Evolutionary conservation across 2,797 vertebrate species (phyloP).

Genomic region (Argya squamiceps): DNA sequence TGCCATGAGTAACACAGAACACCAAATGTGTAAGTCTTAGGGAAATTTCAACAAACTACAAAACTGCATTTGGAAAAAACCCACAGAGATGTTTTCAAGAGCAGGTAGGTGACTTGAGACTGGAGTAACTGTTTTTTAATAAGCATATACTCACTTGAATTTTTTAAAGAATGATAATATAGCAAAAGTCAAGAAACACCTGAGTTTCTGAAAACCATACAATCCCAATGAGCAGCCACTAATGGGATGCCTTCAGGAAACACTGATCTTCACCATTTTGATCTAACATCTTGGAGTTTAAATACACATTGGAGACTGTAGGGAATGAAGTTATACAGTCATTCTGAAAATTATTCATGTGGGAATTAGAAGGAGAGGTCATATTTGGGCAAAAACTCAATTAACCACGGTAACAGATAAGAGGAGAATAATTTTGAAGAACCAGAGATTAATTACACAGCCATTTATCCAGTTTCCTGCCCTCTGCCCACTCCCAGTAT

Average conservation of each 20-base stretch:
- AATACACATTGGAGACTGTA: fast-evolving
- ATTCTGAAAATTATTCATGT: neutral
- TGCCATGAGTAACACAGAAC: neutral
- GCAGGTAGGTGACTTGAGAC: neutral
- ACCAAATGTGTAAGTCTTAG: neutral
- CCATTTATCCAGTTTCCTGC: neutral
- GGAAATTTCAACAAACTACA: neutral
- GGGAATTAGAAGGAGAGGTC: neutral
- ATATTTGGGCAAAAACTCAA: neutral
- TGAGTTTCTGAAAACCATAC: neutral
- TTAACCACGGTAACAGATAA: neutral
- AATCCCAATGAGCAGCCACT: neutral
- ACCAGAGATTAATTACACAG: neutral
- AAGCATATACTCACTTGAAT: neutral
- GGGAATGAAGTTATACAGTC: neutral
- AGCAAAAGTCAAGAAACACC: neutral
- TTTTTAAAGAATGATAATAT: neutral
- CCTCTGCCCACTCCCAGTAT: neutral
- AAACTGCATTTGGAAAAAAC: neutral
- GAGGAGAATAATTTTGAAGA: neutral
- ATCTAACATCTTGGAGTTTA: neutral
- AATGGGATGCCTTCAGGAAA: neutral
- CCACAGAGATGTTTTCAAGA: neutral
- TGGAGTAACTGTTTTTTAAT: fast-evolving
- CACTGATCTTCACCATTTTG: neutral